Conservation (phyloP, 2,888 invertebrate genomes). For the Limnephilus rhombicus region DNA sequence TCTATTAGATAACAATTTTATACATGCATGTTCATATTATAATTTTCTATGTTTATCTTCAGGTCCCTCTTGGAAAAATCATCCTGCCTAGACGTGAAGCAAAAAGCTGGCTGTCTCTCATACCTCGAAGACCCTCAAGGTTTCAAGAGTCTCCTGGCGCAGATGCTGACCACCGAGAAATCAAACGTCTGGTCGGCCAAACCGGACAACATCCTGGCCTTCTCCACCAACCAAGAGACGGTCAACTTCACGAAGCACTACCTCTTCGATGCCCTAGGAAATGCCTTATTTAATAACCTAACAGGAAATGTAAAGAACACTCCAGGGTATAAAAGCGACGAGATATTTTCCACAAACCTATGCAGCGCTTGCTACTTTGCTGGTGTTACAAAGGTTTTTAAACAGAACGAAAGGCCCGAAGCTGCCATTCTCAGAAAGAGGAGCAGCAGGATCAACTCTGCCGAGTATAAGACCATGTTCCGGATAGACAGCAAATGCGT, state of each 20-base stretch:
- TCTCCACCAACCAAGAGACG: conserved; percentile 85
- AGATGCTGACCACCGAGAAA: conserved; percentile 87
- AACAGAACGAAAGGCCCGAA: conserved; percentile 40
- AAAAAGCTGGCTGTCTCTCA: conserved; percentile 92
- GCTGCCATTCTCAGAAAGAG: conserved; percentile 67
- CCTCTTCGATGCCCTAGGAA: conserved; percentile 70
- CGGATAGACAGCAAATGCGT: conserved; percentile 68
- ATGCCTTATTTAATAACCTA: background rate
- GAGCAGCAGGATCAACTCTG: conserved; percentile 61
- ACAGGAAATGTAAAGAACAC: conserved; percentile 15
- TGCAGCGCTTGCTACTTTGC: conserved; percentile 68
- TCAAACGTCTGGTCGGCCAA: conserved; percentile 83
- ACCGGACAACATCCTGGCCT: conserved; percentile 84
- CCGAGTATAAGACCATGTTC: conserved; percentile 59
- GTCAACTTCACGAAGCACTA: conserved; percentile 85
- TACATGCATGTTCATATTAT: background rate
- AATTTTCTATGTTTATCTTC: conserved; percentile 65
- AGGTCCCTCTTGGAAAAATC: conserved; percentile 83
- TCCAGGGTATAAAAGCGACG: conserved; percentile 30
- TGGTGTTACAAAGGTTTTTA: conserved; percentile 63
- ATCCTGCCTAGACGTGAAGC: conserved; percentile 89
- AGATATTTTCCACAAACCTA: conserved; percentile 48
- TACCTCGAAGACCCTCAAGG: conserved; percentile 91
- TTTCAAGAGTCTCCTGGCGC: conserved; percentile 86
- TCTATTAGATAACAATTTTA: background rate